A percentile compares a stretch with the other conserved stretches of the same genome.
Evolutionary conservation across 2,888 invertebrate genomes (phyloP).

Genomic region (Allacma fusca): DNA sequence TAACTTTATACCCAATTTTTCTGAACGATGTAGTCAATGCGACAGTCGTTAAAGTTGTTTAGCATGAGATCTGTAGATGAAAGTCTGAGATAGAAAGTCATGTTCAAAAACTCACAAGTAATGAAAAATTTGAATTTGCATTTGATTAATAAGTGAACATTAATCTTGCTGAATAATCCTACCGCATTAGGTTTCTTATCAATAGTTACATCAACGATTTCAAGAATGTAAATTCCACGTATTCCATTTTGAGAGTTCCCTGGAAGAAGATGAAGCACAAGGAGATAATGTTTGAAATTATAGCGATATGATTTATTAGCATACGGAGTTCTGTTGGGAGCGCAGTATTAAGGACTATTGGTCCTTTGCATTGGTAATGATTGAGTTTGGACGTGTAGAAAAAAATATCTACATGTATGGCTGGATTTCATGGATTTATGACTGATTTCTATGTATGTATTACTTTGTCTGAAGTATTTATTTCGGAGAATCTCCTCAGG

Average conservation of each 20-base stretch:
- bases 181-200: background rate
- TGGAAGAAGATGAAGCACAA: background rate
- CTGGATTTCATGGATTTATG: no score
- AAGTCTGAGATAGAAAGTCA: no score
- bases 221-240: constrained; percentile 7
- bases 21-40: no score
- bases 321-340: background rate
- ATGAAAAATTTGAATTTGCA: background rate
- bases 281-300: background rate
- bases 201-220: background rate
- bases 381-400: constrained; percentile 12
- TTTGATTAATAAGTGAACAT: constrained; percentile 9
- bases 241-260: constrained; percentile 7
- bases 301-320: constrained; percentile 42
- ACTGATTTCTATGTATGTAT: no score
- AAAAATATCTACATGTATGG: no score
- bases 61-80: no score
- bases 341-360: background rate
- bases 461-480: background rate
- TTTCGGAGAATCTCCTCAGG: background rate
- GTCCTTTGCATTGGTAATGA: constrained; percentile 29
- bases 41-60: no score
- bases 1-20: no score
- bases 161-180: constrained; percentile 16
- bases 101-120: background rate